Evolutionary conservation across 2,888 invertebrate genomes (phyloP).

Genomic region (Netelia virgata): DNA sequence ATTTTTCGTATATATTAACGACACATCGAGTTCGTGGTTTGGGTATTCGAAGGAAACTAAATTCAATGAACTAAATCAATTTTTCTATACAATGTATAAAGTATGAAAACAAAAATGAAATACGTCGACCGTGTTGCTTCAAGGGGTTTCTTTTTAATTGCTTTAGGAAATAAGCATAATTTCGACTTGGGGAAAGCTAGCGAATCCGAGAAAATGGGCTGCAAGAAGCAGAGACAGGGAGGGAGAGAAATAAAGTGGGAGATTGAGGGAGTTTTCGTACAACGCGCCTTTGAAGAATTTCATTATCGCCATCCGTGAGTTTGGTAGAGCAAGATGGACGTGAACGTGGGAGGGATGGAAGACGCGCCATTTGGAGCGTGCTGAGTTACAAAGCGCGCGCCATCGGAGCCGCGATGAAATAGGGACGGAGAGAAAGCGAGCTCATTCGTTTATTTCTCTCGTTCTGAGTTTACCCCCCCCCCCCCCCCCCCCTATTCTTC

Average conservation of each 20-base stretch:
- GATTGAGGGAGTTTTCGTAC: constrained; percentile 6
- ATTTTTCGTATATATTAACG: too few relatives aligned
- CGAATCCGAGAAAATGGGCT: constrained; percentile 20
- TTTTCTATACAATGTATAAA: background rate
- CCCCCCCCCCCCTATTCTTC: constrained; percentile 12
- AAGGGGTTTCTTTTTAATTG: background rate
- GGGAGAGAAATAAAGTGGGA: background rate
- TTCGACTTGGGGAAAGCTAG: background rate
- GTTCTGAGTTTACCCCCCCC: constrained; percentile 20
- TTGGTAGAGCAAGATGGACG: constrained; percentile 38
- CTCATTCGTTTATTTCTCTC: constrained; percentile 5
- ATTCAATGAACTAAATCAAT: background rate
- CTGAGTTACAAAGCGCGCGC: constrained; percentile 56
- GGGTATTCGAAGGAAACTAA: background rate
- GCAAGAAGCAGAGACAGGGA: constrained; percentile 25
- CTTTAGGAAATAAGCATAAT: constrained; percentile 15
- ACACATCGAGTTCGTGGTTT: too few relatives aligned
- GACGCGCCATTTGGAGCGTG: constrained; percentile 54
- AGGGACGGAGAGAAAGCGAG: background rate
- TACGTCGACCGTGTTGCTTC: background rate
- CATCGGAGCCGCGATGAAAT: constrained; percentile 37
- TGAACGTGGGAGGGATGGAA: constrained; percentile 27
- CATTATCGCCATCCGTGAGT: constrained; percentile 54
- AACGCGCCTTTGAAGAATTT: constrained; percentile 60
- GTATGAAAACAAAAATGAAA: background rate